Base-by-base conservation (phyloP, 2,113 vertebrate genomes). In the Anoplopoma fimbria region DNA sequence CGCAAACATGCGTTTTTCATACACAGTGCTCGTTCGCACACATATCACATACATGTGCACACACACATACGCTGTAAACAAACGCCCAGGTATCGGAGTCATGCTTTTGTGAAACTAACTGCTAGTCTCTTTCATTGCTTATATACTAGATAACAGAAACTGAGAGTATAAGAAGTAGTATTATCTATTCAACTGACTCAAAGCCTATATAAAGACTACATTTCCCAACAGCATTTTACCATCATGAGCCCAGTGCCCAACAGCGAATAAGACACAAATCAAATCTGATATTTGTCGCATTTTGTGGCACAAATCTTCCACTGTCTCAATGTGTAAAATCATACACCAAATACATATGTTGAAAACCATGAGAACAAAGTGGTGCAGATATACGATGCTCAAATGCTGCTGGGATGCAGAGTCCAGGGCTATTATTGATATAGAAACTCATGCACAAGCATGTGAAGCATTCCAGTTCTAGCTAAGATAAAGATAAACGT, bases 401-500 rank as follows among this genome's bases (percentile, higher is more conserved):
- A 88, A 86, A 75, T 79, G 71, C 86, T 77, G 85, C 55, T 69
- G 63, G 80, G 69, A 90, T 60, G 86, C 51, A 64, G 81, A 75
- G 55, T 86, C 75, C 70, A 71, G 57, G 82, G 80, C 69, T 74
- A 29, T 74, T 69, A 63, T 71, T 64, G 63, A 88, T 89, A 86
- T 84, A 87, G 80, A 90, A 86, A 83, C 53, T 91, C 94, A 93
- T 93, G 92, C 93, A 94, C 79, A 81, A 88, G 79, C 80, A 83
- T 84, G 89, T 81, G 83, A 89, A 86, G 82, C 90, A 93, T 93
- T 92, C 90, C 90, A 87, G 89, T 84, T 87, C 58, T 58, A 81
- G 77, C 85, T 88, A 86, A 87, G 70, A 78, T 88, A 89, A 86
- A 69, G 67, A 86, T 73, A 75, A 87, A 93, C 83, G 77, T 68